Evolutionary conservation across 2,113 vertebrate genomes (phyloP).

Genomic region (Prietella phreatophila): DNA sequence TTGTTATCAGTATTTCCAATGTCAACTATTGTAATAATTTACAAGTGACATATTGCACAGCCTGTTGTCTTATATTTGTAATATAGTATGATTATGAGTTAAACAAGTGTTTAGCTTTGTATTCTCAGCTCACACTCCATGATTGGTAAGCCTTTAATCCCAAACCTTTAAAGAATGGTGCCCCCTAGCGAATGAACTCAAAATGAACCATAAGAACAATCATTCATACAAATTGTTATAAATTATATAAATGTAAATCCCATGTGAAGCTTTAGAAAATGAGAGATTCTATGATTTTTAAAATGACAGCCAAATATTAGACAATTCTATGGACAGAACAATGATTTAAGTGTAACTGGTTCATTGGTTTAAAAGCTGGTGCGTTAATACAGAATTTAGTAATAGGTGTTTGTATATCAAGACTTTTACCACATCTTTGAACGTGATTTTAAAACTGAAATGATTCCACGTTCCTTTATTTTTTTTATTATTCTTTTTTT

Average conservation of each 20-base stretch:
- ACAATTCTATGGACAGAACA: neutral
- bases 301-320: neutral
- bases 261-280: neutral
- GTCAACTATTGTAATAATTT: neutral
- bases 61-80: neutral
- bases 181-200: conserved; percentile 30
- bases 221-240: neutral
- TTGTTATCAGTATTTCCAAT: neutral
- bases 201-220: neutral
- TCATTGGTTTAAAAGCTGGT: neutral
- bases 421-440: neutral
- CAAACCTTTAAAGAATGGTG: neutral
- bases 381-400: neutral
- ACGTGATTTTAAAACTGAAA: neutral
- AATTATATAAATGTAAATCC: neutral
- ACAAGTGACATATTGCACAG: neutral
- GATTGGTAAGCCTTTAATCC: neutral
- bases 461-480: neutral
- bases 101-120: neutral
- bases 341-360: neutral
- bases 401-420: neutral
- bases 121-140: neutral
- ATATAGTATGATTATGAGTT: neutral
- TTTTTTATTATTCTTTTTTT: no score
- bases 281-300: neutral